Evolutionary conservation across 2,888 invertebrate genomes (phyloP).

Genomic region (Acronicta aceris): DNA sequence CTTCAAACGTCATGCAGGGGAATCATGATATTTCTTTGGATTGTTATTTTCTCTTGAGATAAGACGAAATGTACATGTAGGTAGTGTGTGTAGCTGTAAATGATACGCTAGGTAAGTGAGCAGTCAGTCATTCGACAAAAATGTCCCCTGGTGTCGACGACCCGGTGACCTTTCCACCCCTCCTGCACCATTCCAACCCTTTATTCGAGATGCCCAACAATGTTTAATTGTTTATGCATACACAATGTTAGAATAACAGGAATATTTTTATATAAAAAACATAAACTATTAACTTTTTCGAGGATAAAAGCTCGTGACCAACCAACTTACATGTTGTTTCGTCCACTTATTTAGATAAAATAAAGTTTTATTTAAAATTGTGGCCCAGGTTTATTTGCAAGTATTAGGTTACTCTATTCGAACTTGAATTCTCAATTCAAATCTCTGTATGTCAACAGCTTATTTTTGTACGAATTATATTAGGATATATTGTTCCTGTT

Average conservation of each 20-base stretch:
- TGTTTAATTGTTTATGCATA: constrained; percentile 33
- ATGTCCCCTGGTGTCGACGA: constrained; percentile 57
- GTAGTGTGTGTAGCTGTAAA: background rate
- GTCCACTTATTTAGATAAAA: background rate
- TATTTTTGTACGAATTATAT: background rate
- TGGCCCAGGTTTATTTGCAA: too few species aligned
- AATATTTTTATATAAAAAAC: background rate
- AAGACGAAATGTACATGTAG: too few species aligned
- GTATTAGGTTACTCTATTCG: too few species aligned
- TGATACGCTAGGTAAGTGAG: constrained; percentile 19
- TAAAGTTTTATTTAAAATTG: background rate
- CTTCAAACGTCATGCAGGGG: too few species aligned
- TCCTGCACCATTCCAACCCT: constrained; percentile 46
- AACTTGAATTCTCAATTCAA: too few species aligned
- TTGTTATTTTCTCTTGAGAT: too few species aligned
- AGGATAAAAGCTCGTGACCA: background rate
- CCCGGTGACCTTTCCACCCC: constrained; percentile 65
- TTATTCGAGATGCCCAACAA: constrained; percentile 25
- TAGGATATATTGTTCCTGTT: too few species aligned
- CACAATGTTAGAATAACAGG: background rate
- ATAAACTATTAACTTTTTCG: background rate
- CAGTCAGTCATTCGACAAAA: constrained; percentile 54
- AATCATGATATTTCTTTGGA: too few species aligned
- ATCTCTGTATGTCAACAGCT: background rate
- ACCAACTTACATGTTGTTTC: background rate